Conservation (phyloP, 2,113 vertebrate genomes). For the Notarius lentiginosus region DNA sequence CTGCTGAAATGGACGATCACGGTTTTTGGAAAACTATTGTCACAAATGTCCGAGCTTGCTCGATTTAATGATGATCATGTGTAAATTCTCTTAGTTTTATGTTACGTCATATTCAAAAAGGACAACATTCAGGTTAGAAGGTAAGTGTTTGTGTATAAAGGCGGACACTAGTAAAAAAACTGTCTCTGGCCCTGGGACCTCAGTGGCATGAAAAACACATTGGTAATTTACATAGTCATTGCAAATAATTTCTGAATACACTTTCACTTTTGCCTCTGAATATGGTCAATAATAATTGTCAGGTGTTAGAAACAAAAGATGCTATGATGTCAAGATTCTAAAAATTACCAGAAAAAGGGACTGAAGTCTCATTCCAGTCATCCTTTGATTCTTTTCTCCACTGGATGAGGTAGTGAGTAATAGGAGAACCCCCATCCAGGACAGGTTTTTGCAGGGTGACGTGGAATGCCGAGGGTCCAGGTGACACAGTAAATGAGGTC, state of each 20-base stretch:
- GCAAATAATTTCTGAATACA: not conserved
- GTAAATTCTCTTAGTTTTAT: not conserved
- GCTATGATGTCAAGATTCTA: not conserved
- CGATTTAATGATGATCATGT: too few species aligned
- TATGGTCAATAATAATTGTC: not conserved
- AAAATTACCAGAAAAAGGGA: slow-evolving; percentile 33
- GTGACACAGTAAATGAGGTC: not conserved
- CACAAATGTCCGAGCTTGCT: too few species aligned
- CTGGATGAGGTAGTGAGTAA: slow-evolving; percentile 39
- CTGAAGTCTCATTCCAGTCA: slow-evolving; percentile 9
- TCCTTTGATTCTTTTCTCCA: slow-evolving; percentile 38
- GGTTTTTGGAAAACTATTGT: too few species aligned
- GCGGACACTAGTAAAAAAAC: not conserved
- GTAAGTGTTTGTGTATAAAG: not conserved
- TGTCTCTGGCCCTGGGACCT: not conserved
- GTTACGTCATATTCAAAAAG: not conserved
- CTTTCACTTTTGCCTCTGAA: too few species aligned
- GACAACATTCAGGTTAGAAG: not conserved
- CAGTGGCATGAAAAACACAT: not conserved
- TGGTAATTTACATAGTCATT: not conserved
- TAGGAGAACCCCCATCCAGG: slow-evolving; percentile 42
- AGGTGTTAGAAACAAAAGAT: not conserved
- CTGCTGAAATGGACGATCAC: too few species aligned
- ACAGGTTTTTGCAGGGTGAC: slow-evolving; percentile 12
- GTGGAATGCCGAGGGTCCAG: slow-evolving; percentile 20